Evolutionary conservation across 2,888 invertebrate species (phyloP).

Genomic region (Sinopyrophorus schimmeli): DNA sequence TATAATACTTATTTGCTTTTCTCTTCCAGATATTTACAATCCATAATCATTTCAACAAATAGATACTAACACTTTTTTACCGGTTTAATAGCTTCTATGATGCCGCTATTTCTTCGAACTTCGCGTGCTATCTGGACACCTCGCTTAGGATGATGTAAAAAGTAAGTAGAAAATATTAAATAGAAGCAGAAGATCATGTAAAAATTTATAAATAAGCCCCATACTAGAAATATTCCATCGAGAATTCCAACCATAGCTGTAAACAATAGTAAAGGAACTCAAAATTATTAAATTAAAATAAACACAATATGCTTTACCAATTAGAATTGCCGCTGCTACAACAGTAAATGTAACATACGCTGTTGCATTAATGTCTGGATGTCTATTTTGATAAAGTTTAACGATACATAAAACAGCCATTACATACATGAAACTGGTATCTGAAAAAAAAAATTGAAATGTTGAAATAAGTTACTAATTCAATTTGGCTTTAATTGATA

Average conservation of each 20-base stretch:
- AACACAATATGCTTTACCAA: slow-evolving; percentile 58
- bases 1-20: background rate
- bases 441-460: slow-evolving; percentile 59
- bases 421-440: slow-evolving; percentile 92
- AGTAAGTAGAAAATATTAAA: slow-evolving; percentile 51
- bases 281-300: background rate
- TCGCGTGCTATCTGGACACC: slow-evolving; percentile 50
- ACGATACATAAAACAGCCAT: slow-evolving; percentile 83
- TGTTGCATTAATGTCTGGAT: slow-evolving; percentile 83
- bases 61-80: slow-evolving; percentile 39
- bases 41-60: too few relatives aligned
- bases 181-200: slow-evolving; percentile 64
- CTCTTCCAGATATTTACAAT: too few relatives aligned
- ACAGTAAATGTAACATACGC: slow-evolving; percentile 78
- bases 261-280: slow-evolving; percentile 46
- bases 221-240: slow-evolving; percentile 67
- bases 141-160: slow-evolving; percentile 48
- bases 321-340: slow-evolving; percentile 71
- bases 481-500: background rate
- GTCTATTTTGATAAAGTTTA: slow-evolving; percentile 84
- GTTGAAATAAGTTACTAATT: background rate
- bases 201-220: slow-evolving; percentile 70
- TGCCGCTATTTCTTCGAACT: slow-evolving; percentile 51
- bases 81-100: slow-evolving; percentile 26
- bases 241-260: slow-evolving; percentile 69